These are phyloP conservation scores for Abrostola tripartita DNA, from an alignment of 2,888 invertebrate genomes.

Conservation along the genomic window DNA sequence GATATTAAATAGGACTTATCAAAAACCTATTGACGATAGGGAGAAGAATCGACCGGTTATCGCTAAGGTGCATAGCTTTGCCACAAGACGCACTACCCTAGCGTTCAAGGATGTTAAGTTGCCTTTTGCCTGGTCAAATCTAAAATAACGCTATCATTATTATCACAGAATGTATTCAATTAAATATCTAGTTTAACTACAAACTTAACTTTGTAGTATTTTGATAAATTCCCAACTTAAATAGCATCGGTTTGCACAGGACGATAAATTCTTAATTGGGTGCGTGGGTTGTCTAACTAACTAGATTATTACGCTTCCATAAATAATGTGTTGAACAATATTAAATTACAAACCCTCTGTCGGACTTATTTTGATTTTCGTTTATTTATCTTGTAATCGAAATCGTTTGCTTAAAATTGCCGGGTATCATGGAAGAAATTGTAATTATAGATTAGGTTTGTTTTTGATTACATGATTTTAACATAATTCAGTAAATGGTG, in stretches of 20 bases:
- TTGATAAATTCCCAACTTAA: constrained; percentile 14
- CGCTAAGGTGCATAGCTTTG: too few relatives aligned
- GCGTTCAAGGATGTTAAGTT: neutral
- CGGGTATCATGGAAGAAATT: neutral
- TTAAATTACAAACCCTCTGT: constrained; percentile 27
- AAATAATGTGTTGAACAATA: constrained; percentile 41
- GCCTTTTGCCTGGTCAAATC: neutral
- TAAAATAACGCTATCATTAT: neutral
- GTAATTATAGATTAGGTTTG: too few relatives aligned
- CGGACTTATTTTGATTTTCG: neutral
- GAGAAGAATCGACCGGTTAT: too few relatives aligned
- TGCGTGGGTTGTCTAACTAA: constrained; percentile 37
- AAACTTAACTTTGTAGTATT: constrained; percentile 20
- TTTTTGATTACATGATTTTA: too few relatives aligned
- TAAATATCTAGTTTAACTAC: constrained; percentile 11
- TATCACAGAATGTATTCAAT: neutral
- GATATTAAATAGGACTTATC: constrained; percentile 35
- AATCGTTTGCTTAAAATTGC: neutral
- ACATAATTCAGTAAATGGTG: too few relatives aligned
- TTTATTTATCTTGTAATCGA: neutral
- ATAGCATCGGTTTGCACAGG: constrained; percentile 25
- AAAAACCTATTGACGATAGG: constrained; percentile 9
- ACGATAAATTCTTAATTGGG: constrained; percentile 43
- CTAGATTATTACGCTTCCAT: constrained; percentile 44
- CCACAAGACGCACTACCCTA: too few relatives aligned